These are phyloP conservation scores for Drosophila repletoides DNA, from an alignment of 1,140 invertebrate genomes.

Conservation along the genomic window DNA sequence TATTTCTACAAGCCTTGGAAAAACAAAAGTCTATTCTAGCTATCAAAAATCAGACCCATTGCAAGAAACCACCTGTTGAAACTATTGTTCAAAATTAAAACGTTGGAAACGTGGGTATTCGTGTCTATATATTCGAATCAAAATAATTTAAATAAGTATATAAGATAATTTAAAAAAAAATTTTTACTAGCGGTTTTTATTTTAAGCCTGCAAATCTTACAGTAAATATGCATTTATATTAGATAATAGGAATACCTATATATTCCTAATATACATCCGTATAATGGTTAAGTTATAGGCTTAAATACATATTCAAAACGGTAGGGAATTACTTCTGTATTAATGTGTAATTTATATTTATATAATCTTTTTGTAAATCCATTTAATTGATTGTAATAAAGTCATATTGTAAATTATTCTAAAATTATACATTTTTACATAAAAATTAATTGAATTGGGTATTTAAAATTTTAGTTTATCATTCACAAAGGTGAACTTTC, in stretches of 20 bases:
- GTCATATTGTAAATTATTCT: slow-evolving; percentile 37
- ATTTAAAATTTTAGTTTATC: no score
- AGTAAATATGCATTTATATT: slow-evolving; percentile 76
- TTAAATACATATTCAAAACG: slow-evolving; percentile 59
- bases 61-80: slow-evolving; percentile 78
- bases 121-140: slow-evolving; percentile 58
- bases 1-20: slow-evolving; percentile 43
- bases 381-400: slow-evolving; percentile 70
- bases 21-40: slow-evolving; percentile 44
- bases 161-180: slow-evolving; percentile 35
- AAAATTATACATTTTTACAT: neutral
- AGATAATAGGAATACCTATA: slow-evolving; percentile 46
- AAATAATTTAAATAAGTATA: slow-evolving; percentile 55
- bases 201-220: slow-evolving; percentile 62
- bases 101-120: slow-evolving; percentile 40
- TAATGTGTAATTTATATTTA: slow-evolving; percentile 63
- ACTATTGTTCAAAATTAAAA: slow-evolving; percentile 42
- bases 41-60: slow-evolving; percentile 61
- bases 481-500: no score
- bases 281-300: slow-evolving; percentile 56
- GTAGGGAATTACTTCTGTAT: slow-evolving; percentile 55
- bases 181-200: slow-evolving; percentile 52
- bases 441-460: no score
- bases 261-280: slow-evolving; percentile 43
- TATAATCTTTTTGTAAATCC: slow-evolving; percentile 70